Conservation (phyloP, 1,140 invertebrate species). For the Halesus radiatus region DNA sequence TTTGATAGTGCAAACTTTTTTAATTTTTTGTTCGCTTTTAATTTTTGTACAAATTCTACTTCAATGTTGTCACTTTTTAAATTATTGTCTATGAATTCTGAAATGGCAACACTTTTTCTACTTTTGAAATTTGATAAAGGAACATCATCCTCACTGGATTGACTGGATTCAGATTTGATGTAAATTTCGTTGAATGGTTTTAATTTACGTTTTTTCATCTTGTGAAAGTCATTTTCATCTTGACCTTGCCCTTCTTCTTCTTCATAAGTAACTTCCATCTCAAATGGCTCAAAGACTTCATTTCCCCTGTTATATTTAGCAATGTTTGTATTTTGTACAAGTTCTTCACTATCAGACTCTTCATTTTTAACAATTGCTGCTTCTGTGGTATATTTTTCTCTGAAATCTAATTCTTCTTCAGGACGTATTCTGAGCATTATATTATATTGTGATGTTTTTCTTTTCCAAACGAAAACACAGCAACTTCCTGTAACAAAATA, state of each 20-base stretch:
- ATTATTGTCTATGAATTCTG: not conserved
- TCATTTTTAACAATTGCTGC: too few species aligned
- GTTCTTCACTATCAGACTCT: too few species aligned
- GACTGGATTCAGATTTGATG: slow-evolving; percentile 38
- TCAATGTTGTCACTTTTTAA: not conserved
- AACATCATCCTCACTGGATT: slow-evolving; percentile 51
- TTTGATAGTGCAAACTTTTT: slow-evolving; percentile 10
- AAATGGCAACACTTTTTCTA: slow-evolving; percentile 8
- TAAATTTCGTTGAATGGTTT: not conserved
- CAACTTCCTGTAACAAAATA: too few species aligned
- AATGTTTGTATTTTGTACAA: not conserved
- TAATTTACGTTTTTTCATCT: not conserved
- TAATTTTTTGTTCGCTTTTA: not conserved
- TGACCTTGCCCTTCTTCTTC: not conserved
- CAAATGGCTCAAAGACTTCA: slow-evolving; percentile 4
- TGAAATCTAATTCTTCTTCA: too few species aligned
- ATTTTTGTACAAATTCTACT: not conserved
- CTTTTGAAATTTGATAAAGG: slow-evolving; percentile 44
- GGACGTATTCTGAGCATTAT: too few species aligned
- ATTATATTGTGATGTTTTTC: too few species aligned
- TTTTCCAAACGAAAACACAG: too few species aligned
- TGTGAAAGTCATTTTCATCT: not conserved
- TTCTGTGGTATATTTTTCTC: too few species aligned
- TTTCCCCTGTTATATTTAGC: not conserved
- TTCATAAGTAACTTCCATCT: slow-evolving; percentile 39